phyloP scores from a whole-genome alignment of 2,888 invertebrate genomes.

The Cephus spinipes region DNA sequence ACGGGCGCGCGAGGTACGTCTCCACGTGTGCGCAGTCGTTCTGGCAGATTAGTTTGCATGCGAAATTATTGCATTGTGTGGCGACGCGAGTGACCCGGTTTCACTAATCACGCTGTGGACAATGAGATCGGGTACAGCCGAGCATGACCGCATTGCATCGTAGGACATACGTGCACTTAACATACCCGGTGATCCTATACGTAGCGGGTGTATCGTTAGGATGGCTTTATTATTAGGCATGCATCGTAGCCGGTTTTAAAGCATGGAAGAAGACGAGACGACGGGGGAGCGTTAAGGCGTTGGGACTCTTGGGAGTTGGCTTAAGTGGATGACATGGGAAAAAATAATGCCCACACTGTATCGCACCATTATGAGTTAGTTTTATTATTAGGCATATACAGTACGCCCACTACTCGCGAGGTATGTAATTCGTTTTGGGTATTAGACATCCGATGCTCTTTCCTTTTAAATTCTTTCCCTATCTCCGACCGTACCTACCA shows the following conservation, averaged over 20 bases:
- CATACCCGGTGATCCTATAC: constrained; percentile 10
- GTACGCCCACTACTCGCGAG: neutral
- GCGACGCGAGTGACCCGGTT: constrained; percentile 51
- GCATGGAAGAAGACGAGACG: neutral
- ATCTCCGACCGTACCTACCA: neutral
- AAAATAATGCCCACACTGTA: neutral
- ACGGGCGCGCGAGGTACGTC: neutral
- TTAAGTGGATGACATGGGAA: neutral
- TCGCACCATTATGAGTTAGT: neutral
- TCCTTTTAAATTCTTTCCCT: neutral
- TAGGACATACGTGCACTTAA: constrained; percentile 4
- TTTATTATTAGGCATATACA: neutral
- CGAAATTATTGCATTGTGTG: constrained; percentile 47
- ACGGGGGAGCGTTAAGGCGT: neutral
- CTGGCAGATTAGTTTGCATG: constrained; percentile 48
- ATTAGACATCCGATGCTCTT: neutral
- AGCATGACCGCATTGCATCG: constrained; percentile 37
- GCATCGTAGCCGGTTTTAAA: neutral
- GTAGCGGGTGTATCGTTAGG: constrained; percentile 39
- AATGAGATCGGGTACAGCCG: constrained; percentile 49
- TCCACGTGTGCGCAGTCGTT: neutral
- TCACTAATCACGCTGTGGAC: constrained; percentile 48
- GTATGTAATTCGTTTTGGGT: neutral
- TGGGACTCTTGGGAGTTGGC: neutral
- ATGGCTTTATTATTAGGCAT: constrained; percentile 36